phyloP scores from a whole-genome alignment of 2,888 invertebrate genomes.

The Hololepta plana region DNA sequence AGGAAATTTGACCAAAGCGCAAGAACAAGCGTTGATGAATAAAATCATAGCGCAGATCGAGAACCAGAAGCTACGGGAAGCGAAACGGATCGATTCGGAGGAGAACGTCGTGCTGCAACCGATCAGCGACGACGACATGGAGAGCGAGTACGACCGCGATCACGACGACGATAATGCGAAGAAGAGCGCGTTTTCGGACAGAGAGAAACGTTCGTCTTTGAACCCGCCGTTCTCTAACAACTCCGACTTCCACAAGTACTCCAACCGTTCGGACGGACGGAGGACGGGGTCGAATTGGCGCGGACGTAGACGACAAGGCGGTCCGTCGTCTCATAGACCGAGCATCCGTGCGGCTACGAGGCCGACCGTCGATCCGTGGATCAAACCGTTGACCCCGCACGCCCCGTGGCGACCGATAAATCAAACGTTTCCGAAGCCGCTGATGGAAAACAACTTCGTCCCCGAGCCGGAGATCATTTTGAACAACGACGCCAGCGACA shows the following conservation, averaged over 20 bases:
- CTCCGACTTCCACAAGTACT: slow-evolving; percentile 13
- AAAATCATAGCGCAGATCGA: slow-evolving; percentile 66
- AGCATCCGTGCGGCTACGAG: slow-evolving; percentile 11
- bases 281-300: no score
- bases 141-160: slow-evolving; percentile 1
- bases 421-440: no score
- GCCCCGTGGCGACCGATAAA: background rate
- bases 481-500: no score
- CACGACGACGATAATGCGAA: slow-evolving; percentile 2
- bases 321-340: slow-evolving; percentile 4
- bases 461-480: no score
- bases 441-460: no score
- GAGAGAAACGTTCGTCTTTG: slow-evolving; percentile 5
- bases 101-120: slow-evolving; percentile 27
- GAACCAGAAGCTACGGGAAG: slow-evolving; percentile 54
- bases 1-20: slow-evolving; percentile 54
- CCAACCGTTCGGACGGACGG: slow-evolving; percentile 7
- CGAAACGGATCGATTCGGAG: slow-evolving; percentile 52
- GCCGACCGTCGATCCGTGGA: slow-evolving; percentile 15
- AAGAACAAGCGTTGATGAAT: slow-evolving; percentile 57
- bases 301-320: slow-evolving; percentile 1
- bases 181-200: background rate
- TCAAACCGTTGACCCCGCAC: slow-evolving; percentile 12
- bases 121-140: slow-evolving; percentile 25
- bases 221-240: slow-evolving; percentile 5